These are phyloP conservation scores for Atherinomorus stipes DNA, from an alignment of 2,113 vertebrate species.

Conservation along the genomic window DNA sequence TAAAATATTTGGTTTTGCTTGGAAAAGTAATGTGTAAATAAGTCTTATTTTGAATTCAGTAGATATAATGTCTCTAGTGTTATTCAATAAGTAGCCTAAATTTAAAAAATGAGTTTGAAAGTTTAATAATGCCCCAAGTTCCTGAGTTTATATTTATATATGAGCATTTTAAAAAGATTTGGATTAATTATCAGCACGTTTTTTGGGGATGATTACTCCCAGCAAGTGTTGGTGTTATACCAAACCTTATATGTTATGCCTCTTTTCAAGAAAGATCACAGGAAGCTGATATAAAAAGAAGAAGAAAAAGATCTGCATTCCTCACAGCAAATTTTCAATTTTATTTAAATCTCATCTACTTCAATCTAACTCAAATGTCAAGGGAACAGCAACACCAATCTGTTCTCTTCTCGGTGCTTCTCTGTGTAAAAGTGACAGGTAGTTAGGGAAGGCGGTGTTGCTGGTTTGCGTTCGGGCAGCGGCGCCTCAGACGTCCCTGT, in stretches of 20 bases:
- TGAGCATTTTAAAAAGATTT: conserved; percentile 3
- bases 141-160: neutral
- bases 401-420: neutral
- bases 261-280: neutral
- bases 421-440: conserved; percentile 32
- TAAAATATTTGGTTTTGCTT: too few species aligned
- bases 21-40: too few species aligned
- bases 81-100: too few species aligned
- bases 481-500: conserved; percentile 47
- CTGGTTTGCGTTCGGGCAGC: conserved; percentile 21
- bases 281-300: neutral
- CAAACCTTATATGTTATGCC: neutral
- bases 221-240: conserved; percentile 5
- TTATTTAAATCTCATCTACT: conserved; percentile 8
- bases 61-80: too few species aligned
- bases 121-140: too few species aligned
- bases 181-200: too few species aligned
- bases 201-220: too few species aligned
- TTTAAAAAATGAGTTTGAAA: too few species aligned
- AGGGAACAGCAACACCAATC: conserved; percentile 7
- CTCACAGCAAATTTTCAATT: conserved; percentile 7
- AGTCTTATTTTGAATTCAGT: too few species aligned
- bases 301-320: neutral
- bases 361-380: conserved; percentile 9
- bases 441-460: conserved; percentile 22